phyloP scores from a whole-genome alignment of 2,888 invertebrate species.

The Hypsopygia costalis region DNA sequence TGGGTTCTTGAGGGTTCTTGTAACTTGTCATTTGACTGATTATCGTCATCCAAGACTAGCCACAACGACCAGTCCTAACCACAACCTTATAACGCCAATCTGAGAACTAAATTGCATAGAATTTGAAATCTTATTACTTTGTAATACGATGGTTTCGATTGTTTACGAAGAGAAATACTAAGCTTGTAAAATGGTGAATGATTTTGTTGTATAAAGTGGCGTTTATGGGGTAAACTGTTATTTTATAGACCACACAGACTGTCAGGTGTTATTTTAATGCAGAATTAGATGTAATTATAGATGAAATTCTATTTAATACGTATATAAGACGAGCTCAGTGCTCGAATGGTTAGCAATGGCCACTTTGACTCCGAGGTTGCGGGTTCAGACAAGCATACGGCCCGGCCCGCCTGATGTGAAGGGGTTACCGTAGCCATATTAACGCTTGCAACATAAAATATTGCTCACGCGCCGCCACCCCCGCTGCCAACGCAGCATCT shows the following conservation, averaged over 20 bases:
- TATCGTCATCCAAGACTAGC: constrained; percentile 28
- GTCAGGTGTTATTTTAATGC: constrained; percentile 2
- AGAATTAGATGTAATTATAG: no score
- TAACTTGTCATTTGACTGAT: constrained; percentile 40
- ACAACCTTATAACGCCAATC: constrained; percentile 4
- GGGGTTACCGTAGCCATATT: no score
- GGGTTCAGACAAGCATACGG: no score
- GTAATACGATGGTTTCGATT: constrained; percentile 10
- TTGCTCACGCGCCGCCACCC: no score
- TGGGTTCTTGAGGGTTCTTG: constrained; percentile 34
- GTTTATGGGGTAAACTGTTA: constrained; percentile 22
- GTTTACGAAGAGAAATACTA: constrained; percentile 1
- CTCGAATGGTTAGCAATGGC: no score
- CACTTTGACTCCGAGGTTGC: no score
- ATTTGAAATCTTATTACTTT: constrained; percentile 14
- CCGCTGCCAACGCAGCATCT: no score
- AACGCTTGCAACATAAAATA: no score
- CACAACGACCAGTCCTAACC: constrained; percentile 20
- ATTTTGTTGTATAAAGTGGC: constrained; percentile 26
- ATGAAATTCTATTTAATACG: no score
- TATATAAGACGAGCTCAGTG: no score
- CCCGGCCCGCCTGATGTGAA: no score
- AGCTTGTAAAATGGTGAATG: constrained; percentile 13
- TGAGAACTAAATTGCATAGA: not conserved
- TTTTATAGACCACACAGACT: constrained; percentile 29